Conservation (phyloP, 2,888 invertebrate species). For the Ecliptopera silaceata region DNA sequence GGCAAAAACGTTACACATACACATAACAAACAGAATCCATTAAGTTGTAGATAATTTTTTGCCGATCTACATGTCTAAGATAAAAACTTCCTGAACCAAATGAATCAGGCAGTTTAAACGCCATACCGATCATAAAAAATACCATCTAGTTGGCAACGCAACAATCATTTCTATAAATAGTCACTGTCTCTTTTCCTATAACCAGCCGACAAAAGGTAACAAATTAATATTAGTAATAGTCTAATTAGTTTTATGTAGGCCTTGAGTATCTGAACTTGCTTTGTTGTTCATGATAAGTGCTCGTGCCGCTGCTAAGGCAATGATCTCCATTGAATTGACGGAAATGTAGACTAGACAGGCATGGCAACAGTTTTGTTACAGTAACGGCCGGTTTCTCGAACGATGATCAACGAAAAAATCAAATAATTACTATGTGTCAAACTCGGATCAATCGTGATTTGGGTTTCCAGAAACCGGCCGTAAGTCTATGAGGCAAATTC, state of each 20-base stretch:
- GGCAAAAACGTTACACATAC: no score
- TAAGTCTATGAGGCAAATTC: no score
- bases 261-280: conserved; percentile 10
- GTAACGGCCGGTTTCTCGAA: no score
- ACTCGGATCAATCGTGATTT: no score
- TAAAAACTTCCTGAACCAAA: conserved; percentile 8
- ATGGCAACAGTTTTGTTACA: background rate
- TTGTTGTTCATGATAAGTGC: conserved; percentile 2
- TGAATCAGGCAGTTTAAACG: background rate
- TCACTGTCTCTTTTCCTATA: conserved; percentile 16
- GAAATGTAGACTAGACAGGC: background rate
- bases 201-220: conserved; percentile 17
- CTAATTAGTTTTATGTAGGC: conserved; percentile 11
- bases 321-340: background rate
- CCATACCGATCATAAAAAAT: conserved; percentile 5
- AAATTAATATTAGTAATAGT: conserved; percentile 13
- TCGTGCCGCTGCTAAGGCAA: background rate
- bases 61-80: conserved; percentile 4
- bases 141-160: conserved; percentile 32
- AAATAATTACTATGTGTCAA: no score
- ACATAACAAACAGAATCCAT: background rate
- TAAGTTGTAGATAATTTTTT: background rate
- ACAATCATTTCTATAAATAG: conserved; percentile 24
- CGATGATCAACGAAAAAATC: no score
- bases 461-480: no score